Conservation (phyloP, 1,140 invertebrate genomes). For the Leptinotarsa undecemlineata region DNA sequence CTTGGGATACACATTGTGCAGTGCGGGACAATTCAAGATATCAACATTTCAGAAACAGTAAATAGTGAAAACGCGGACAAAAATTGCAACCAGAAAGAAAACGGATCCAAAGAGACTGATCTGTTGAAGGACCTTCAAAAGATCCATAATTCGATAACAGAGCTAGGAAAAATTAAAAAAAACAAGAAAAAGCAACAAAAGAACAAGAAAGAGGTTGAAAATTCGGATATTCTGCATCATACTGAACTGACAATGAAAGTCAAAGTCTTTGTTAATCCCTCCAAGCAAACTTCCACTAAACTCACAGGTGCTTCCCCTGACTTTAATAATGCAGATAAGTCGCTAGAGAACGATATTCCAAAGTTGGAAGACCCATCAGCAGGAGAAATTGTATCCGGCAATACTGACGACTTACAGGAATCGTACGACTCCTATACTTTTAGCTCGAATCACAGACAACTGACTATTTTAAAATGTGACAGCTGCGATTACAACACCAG, state of each 20-base stretch:
- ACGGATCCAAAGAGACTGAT: neutral
- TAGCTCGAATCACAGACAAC: neutral
- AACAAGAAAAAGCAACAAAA: neutral
- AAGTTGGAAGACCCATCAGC: neutral
- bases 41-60: neutral
- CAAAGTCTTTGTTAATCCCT: neutral
- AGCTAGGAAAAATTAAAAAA: neutral
- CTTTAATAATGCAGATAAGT: too few species aligned
- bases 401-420: neutral
- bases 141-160: neutral
- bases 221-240: neutral
- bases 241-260: neutral
- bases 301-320: too few species aligned
- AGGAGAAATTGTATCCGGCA: neutral
- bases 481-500: constrained; percentile 1
- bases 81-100: too few species aligned
- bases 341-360: neutral
- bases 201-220: neutral
- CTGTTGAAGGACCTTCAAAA: neutral
- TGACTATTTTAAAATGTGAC: constrained; percentile 11
- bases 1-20: neutral
- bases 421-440: neutral
- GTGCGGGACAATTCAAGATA: neutral
- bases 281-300: too few species aligned
- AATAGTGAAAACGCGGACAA: neutral